Evolutionary conservation across 1,140 invertebrate genomes (phyloP).

Genomic region (Oryzaephilus surinamensis): DNA sequence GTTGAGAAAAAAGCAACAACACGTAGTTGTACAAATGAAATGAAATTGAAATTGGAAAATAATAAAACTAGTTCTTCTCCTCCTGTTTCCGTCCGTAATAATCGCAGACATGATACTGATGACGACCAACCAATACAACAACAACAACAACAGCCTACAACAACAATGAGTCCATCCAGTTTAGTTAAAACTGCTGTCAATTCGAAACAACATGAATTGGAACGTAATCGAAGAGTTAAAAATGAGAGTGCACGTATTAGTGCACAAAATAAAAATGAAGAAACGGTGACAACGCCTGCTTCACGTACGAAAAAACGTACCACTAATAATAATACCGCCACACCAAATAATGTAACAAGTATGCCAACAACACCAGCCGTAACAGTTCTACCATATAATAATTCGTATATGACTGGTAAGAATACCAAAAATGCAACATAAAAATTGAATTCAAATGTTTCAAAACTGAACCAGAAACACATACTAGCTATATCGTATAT

Average conservation of each 20-base stretch:
- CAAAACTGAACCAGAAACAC: too few species aligned
- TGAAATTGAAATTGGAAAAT: slow-evolving; percentile 4
- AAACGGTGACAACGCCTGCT: slow-evolving; percentile 22
- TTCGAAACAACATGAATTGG: slow-evolving; percentile 46
- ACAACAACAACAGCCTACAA: background rate
- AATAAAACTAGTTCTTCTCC: background rate
- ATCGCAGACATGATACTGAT: background rate
- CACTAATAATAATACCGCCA: slow-evolving; percentile 24
- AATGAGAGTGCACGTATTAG: background rate
- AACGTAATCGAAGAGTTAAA: slow-evolving; percentile 22
- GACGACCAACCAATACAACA: background rate
- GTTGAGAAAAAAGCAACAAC: background rate
- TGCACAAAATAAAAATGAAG: background rate
- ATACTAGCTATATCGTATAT: too few species aligned
- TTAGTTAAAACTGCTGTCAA: slow-evolving; percentile 55
- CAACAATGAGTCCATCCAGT: slow-evolving; percentile 46
- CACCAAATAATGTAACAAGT: slow-evolving; percentile 25
- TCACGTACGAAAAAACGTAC: slow-evolving; percentile 32
- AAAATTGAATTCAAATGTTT: too few species aligned
- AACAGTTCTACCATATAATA: too few species aligned
- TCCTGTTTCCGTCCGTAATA: slow-evolving; percentile 2
- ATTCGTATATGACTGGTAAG: too few species aligned
- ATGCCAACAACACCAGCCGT: slow-evolving; percentile 24
- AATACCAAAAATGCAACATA: too few species aligned
- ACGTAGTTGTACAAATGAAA: background rate